phyloP scores from a whole-genome alignment of 2,797 vertebrate genomes.

The Aratinga solstitialis region DNA sequence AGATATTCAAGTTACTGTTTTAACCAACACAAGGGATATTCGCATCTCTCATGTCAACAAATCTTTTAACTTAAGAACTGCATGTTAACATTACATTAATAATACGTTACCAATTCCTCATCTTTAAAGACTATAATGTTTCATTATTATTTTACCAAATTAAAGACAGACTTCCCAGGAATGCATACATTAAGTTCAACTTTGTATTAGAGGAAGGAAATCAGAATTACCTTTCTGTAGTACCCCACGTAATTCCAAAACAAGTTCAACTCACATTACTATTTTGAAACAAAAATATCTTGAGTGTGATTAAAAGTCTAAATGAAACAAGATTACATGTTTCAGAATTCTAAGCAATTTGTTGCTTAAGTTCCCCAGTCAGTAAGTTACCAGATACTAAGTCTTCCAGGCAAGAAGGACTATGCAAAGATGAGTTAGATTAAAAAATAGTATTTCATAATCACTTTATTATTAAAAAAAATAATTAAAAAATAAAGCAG shows the following conservation, averaged over 20 bases:
- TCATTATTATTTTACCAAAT: neutral
- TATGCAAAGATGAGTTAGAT: neutral
- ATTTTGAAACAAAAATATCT: neutral
- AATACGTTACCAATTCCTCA: neutral
- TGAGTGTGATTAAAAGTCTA: neutral
- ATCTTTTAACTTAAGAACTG: neutral
- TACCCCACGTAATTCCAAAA: neutral
- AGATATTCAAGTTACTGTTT: neutral
- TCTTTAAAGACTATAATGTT: neutral
- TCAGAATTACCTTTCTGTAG: neutral
- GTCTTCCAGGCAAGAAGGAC: neutral
- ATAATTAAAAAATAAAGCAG: neutral
- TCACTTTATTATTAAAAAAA: neutral
- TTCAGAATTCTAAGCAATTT: neutral
- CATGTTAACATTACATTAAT: neutral
- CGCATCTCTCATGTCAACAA: neutral
- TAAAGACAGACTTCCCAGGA: neutral
- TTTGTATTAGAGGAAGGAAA: neutral
- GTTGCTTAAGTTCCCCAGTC: neutral
- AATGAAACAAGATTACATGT: neutral
- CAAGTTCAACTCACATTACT: neutral
- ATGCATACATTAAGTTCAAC: neutral
- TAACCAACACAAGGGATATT: neutral
- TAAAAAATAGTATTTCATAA: neutral
- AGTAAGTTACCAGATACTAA: neutral